These are phyloP conservation scores for Drosophila ogumai DNA, from an alignment of 1,140 invertebrate genomes.

Conservation along the genomic window DNA sequence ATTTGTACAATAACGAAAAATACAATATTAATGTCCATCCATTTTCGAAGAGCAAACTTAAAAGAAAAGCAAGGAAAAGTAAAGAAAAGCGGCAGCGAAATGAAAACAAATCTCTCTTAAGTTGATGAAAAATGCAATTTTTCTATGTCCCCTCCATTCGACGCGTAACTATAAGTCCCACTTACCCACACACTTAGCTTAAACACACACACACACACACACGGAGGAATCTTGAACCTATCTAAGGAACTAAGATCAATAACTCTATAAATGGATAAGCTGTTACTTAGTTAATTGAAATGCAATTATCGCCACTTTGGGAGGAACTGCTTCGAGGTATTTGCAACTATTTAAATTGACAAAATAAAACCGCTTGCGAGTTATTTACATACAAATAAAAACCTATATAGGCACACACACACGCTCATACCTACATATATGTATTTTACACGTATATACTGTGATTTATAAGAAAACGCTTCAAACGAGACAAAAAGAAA, in stretches of 20 bases:
- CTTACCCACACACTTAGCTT: constrained; percentile 17
- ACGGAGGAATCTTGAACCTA: constrained; percentile 3
- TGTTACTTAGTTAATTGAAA: constrained; percentile 83
- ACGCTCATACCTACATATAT: constrained; percentile 69
- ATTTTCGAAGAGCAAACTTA: constrained; percentile 69
- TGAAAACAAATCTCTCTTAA: constrained; percentile 51
- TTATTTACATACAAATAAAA: constrained; percentile 60
- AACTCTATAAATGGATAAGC: constrained; percentile 67
- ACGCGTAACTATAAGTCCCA: constrained; percentile 54
- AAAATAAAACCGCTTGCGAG: constrained; percentile 65
- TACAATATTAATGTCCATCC: constrained; percentile 82
- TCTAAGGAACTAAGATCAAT: constrained; percentile 25
- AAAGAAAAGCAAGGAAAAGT: constrained; percentile 14
- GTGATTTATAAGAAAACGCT: constrained; percentile 83
- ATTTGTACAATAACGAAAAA: constrained; percentile 69
- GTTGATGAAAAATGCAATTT: constrained; percentile 79
- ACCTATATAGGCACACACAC: constrained; percentile 40
- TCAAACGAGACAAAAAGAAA: constrained; percentile 63
- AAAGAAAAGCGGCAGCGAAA: constrained; percentile 9
- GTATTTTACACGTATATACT: constrained; percentile 83
- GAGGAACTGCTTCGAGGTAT: constrained; percentile 60
- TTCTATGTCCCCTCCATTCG: constrained; percentile 71
- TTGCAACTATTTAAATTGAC: constrained; percentile 52
- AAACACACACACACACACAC: constrained; percentile 3
- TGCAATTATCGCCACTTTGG: constrained; percentile 62